phyloP scores from a whole-genome alignment of 2,797 vertebrate genomes.

The Varecia variegata region DNA sequence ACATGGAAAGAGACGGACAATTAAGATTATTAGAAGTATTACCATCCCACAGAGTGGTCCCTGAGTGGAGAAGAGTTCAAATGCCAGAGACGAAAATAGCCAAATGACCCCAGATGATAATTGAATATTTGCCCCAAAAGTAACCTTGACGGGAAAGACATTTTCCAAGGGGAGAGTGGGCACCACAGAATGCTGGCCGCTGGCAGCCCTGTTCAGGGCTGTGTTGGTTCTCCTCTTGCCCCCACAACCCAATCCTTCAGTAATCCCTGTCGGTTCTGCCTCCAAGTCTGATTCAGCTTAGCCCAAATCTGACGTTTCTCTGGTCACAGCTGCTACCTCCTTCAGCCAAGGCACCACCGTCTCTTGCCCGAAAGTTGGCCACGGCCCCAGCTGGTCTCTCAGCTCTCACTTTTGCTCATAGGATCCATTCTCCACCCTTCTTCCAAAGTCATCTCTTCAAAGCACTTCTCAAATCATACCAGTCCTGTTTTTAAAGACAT shows the following conservation, averaged over 20 bases:
- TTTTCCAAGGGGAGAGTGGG: background rate
- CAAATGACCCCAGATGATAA: background rate
- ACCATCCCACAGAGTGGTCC: background rate
- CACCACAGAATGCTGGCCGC: background rate
- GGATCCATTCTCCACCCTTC: background rate
- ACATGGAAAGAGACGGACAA: background rate
- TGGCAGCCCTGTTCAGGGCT: accelerated
- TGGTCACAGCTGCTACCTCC: background rate
- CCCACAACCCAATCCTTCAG: accelerated
- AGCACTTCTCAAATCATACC: background rate
- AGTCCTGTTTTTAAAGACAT: background rate
- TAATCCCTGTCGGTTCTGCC: background rate
- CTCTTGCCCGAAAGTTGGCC: background rate
- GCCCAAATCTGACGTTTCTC: background rate
- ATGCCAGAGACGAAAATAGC: constrained; percentile 48
- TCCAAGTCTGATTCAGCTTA: too few relatives aligned
- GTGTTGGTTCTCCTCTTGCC: background rate
- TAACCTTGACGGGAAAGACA: constrained; percentile 52
- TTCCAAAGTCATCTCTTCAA: background rate
- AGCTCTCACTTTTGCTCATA: background rate
- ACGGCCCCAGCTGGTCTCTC: accelerated
- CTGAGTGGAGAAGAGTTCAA: background rate
- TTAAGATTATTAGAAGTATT: constrained; percentile 48
- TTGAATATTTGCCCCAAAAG: background rate
- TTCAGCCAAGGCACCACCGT: accelerated